Evolutionary conservation across 92 coral and sea anemone species (phyloP), one percentile per base, ranked within the genome.

Genomic region (Actinernus sp.): DNA sequence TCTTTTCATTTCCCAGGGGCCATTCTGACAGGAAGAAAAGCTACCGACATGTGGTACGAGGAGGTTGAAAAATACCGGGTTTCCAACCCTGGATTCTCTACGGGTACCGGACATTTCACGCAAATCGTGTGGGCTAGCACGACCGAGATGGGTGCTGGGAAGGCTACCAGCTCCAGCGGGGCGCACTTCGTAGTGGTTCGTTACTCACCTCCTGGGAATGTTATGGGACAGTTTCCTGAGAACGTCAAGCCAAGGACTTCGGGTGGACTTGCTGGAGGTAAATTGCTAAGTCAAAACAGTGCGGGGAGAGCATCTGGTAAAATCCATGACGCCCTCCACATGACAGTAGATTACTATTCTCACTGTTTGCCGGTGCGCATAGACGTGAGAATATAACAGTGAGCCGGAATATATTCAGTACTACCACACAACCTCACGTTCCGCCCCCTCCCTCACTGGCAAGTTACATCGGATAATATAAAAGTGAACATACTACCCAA

Each of bases 31-130:
- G 98, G 98, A 34, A 72, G 86, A 38, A 88, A 85, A 58, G 91
- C 92, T 4, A 83, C 97, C 12, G 98, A 93, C 31, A 93, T 93
- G 98, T 93, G 98, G 98, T 93, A 93, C 67, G 97, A 90, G 30
- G 98, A 93, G 33, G 92, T 85, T 32, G 92, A 91, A 65, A 86
- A 82, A 51, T 93, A 93, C 86, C 79, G 88, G 22, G 75, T 44
- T 58, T 64, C 71, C 39, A 93, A 76, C 63, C 97, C 97, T 6
- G 91, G 90, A 14, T 93, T 93, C 46, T 78, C 93, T 58, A 74
- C 91, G 29, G 55, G 78, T 30, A 90, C 98, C 57, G 98, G 98
- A 12, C 98, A 93, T 71, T 93, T 93, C 58, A 90, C 98, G 0
- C 98, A 93, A 81, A 82, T 93, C 38, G 97, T 93, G 2, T 93